Base-by-base conservation (phyloP, 2,888 invertebrate species). In the Cosmia trapezina region DNA sequence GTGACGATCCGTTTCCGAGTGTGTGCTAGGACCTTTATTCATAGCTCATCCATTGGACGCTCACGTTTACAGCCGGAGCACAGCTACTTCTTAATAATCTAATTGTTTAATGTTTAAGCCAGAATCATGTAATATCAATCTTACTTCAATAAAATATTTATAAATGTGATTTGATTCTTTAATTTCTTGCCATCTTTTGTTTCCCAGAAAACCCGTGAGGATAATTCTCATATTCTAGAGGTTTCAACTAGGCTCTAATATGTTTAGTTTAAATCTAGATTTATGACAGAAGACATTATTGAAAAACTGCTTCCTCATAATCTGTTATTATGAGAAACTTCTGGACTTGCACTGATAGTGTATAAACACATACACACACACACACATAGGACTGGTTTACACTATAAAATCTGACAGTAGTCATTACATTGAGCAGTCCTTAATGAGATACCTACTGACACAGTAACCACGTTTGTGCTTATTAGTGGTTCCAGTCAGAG, bases 21-120 rank as follows among this genome's bases (percentile, higher is more conserved):
- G 28, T 28, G 28, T 28, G 28, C 28, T 28, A 28, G 1, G 28
- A 28, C 28, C 28, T 28, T 14, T 49, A 47, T 62, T 59, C 57
- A 65, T 61, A 65, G 17, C 37, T 41, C 17, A 63, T 33, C 12
- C 53, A 77, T 62, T 54, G 28, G 49, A 56, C 28, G 56, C 56
- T 71, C 67, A 65, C 67, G 61, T 56, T 33, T 57, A 59, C 65
- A 59, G 56, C 41, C 41, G 65, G 68, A 78, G 69, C 73, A 62
- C 63, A 65, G 47, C 66, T 45, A 69, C 22, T 37, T 71, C 41
- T 60, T 19, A 73, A 71, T 67, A 43, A 57, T 68, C 64, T 71
- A 63, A 76, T 78, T 70, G 57, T 82, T 81, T 84, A 81, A 87
- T 87, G 88, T 88, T 89, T 89, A 88, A 86, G 88, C 88, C 89